Evolutionary conservation across 2,797 vertebrate species (phyloP).

Genomic region (Urosaurus nigricauda): DNA sequence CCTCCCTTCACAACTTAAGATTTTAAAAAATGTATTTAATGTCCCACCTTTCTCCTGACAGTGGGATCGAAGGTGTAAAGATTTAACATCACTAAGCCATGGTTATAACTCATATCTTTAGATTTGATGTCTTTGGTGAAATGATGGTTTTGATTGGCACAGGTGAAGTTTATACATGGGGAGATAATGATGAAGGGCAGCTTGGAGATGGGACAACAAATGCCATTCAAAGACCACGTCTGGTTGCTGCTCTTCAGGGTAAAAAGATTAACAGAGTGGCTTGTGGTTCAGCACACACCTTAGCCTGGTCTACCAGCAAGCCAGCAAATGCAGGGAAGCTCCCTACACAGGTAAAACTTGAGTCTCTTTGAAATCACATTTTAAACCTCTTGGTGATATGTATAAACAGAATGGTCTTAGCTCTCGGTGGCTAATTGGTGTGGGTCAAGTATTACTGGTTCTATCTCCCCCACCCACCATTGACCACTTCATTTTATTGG

Average conservation of each 20-base stretch:
- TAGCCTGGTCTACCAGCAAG: slow-evolving; percentile 98
- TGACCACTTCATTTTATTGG: not conserved
- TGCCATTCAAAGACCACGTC: slow-evolving; percentile 96
- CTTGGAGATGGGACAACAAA: slow-evolving; percentile 98
- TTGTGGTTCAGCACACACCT: slow-evolving; percentile 97
- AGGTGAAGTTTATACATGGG: slow-evolving; percentile 99
- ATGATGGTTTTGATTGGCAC: slow-evolving; percentile 51
- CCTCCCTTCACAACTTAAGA: too few relatives aligned
- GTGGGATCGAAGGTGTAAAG: not conserved
- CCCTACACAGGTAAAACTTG: slow-evolving; percentile 88
- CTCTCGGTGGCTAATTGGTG: not conserved
- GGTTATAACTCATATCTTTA: not conserved
- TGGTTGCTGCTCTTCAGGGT: slow-evolving; percentile 96
- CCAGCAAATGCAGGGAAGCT: slow-evolving; percentile 97
- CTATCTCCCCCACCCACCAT: rapidly evolving
- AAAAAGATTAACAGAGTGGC: slow-evolving; percentile 99
- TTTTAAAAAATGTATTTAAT: too few relatives aligned
- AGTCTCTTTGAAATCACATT: not conserved
- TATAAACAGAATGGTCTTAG: slow-evolving; percentile 21
- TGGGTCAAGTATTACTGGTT: slow-evolving; percentile 9
- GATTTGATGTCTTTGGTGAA: not conserved
- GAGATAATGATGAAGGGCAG: slow-evolving; percentile 98
- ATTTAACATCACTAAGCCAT: not conserved
- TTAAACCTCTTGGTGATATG: slow-evolving; percentile 39
- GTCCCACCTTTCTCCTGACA: too few relatives aligned